A percentile compares a stretch with the other conserved stretches of the same genome.
Evolutionary conservation across 2,888 invertebrate genomes (phyloP).

Genomic region (Patella ulyssiponensis): DNA sequence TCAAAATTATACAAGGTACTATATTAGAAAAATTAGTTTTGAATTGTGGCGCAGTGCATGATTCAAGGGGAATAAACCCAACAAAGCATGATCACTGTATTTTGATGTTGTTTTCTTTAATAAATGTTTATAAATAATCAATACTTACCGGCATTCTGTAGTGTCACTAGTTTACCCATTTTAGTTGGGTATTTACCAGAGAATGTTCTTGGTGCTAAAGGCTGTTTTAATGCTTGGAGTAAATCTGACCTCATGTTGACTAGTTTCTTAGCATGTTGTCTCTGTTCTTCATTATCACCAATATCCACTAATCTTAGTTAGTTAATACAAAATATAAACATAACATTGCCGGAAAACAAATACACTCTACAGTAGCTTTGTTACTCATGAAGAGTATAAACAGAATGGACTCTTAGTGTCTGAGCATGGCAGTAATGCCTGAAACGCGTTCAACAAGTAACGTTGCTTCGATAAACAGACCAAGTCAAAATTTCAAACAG

Average conservation of each 20-base stretch:
- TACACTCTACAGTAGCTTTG: no score
- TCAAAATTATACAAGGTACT: no score
- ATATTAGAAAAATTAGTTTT: no score
- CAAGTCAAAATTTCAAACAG: no score
- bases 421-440: no score
- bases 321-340: no score
- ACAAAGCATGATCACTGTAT: not conserved
- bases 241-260: conserved; percentile 55
- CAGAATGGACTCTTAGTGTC: no score
- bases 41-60: not conserved
- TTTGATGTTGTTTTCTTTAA: not conserved
- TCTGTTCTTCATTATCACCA: conserved; percentile 54
- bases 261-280: conserved; percentile 45
- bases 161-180: conserved; percentile 57
- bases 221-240: conserved; percentile 44
- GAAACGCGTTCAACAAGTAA: no score
- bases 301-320: conserved; percentile 44
- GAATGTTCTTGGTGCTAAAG: conserved; percentile 42
- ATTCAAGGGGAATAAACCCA: not conserved
- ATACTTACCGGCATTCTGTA: conserved; percentile 40
- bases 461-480: no score
- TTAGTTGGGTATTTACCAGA: conserved; percentile 68
- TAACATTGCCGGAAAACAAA: no score
- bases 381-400: no score
- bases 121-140: not conserved